phyloP scores from a whole-genome alignment of 1,140 invertebrate species.

The Cheumatopsyche charites region DNA sequence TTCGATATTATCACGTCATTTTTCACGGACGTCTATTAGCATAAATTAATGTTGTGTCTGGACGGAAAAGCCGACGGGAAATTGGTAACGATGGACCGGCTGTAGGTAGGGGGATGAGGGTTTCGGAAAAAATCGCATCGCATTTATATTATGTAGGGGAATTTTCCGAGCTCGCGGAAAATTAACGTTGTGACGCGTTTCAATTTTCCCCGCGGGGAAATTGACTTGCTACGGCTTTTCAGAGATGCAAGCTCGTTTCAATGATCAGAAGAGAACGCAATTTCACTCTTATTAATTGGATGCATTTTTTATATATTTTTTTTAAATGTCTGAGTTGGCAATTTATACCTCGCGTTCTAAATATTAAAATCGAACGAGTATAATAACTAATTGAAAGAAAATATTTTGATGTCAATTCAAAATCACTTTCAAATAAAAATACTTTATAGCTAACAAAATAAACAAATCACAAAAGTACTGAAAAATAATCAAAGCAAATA shows the following conservation, averaged over 20 bases:
- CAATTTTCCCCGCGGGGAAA: not conserved
- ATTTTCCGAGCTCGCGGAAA: conserved; percentile 1
- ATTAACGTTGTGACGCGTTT: conserved; percentile 11
- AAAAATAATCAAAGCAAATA: too few relatives aligned
- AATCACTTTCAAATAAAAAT: too few relatives aligned
- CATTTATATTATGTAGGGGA: not conserved
- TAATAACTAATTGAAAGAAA: too few relatives aligned
- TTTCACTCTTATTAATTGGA: too few relatives aligned
- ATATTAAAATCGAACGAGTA: too few relatives aligned
- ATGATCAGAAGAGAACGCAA: too few relatives aligned
- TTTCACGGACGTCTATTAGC: conserved; percentile 34
- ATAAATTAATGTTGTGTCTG: conserved; percentile 29
- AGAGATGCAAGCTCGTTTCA: not conserved
- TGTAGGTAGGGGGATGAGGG: not conserved
- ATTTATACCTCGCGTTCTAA: too few relatives aligned
- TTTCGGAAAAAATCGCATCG: not conserved
- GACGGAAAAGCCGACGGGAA: conserved; percentile 9
- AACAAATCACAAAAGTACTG: too few relatives aligned
- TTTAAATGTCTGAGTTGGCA: too few relatives aligned
- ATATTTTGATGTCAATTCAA: too few relatives aligned
- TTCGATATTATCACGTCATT: conserved; percentile 25
- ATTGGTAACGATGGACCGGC: not conserved
- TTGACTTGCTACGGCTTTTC: not conserved
- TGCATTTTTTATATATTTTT: too few relatives aligned
- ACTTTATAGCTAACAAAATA: too few relatives aligned